Percentiles rank a stretch among this genome's conserved stretches.
phyloP scores from a whole-genome alignment of 2,888 invertebrate genomes.

The Trissonchulus sp. region DNA sequence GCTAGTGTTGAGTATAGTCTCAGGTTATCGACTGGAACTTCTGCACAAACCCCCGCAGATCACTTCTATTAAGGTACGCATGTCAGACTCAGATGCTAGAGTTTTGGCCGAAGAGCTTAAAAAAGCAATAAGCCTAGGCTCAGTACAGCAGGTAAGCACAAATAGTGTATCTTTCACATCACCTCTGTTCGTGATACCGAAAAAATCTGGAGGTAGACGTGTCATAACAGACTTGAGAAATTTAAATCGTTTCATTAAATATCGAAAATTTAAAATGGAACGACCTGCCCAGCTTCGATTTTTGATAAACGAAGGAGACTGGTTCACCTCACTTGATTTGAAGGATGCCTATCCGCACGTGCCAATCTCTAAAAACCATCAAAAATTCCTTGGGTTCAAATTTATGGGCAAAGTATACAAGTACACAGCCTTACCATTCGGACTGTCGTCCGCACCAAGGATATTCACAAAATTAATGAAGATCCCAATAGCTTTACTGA shows the following conservation, averaged over 20 bases:
- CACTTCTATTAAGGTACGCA: too few relatives aligned
- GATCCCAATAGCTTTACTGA: background rate
- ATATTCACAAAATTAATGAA: conserved; percentile 24
- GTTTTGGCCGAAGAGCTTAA: too few relatives aligned
- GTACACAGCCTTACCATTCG: conserved; percentile 3
- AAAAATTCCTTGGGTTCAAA: background rate
- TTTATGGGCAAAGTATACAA: background rate
- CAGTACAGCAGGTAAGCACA: too few relatives aligned
- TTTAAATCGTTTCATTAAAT: background rate
- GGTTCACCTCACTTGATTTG: background rate
- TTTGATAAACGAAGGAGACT: background rate
- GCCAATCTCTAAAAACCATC: background rate
- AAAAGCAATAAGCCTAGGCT: too few relatives aligned
- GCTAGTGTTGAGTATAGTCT: too few relatives aligned
- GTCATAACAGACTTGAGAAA: background rate
- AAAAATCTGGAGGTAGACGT: background rate
- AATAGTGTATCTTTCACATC: too few relatives aligned
- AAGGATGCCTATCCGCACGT: background rate
- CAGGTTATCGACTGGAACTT: too few relatives aligned
- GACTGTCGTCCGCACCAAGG: background rate
- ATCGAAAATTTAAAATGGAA: conserved; percentile 20
- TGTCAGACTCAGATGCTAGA: too few relatives aligned
- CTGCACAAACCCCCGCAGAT: too few relatives aligned
- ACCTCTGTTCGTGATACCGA: background rate
- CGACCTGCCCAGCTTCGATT: background rate